Base-by-base conservation (phyloP, 2,797 vertebrate species). In the Lepus townsendii region DNA sequence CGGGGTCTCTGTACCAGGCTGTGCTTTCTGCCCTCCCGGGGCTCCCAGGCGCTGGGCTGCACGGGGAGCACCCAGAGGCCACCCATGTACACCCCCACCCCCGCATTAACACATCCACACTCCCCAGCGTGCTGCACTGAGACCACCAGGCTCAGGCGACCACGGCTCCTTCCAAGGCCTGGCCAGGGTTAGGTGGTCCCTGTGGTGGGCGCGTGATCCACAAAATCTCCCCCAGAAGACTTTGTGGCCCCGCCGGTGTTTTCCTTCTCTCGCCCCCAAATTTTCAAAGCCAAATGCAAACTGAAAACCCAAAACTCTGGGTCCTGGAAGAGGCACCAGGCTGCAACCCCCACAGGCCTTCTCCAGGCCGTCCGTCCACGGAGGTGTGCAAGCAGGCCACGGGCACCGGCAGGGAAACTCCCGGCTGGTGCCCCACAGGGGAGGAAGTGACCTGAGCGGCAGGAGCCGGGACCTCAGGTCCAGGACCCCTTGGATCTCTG, bases 221-320 rank as follows among this genome's bases (percentile, higher is more conserved):
- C 42, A 63, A 54, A 19, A 27, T 20, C 7, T 16, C 26, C 2
- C 83, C 69, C 65, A 68, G 77, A 83, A 7, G 20, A n/a, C 0
- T 4, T 17, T 62, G n/a, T 6, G 7, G 52, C 27, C 27, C 5
- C 35, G 2, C 1, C 3, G 13, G 38, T 6, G 1, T 7, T 52
- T 38, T 30, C 66, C 24, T 83, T 20, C 90, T 7, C n/a, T 11
- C 47, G 6, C 38, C n/a, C 65, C 69, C 10, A 24, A 5, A 42
- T 12, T 66, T 76, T 72, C 62, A 89, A 73, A 83, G 75, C 72
- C 93, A 24, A 20, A 12, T 8, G 11, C 54, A 42, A 75, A 76
- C 14, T 4, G 17, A 24, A 69, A 85, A 54, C 4, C 2, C 35
- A 7, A 1, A 42, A 66, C 42, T 30, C 50, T 27, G 54, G 5